Evolutionary conservation across 2,113 vertebrate species (phyloP).

Genomic region (Rhombomys opimus): DNA sequence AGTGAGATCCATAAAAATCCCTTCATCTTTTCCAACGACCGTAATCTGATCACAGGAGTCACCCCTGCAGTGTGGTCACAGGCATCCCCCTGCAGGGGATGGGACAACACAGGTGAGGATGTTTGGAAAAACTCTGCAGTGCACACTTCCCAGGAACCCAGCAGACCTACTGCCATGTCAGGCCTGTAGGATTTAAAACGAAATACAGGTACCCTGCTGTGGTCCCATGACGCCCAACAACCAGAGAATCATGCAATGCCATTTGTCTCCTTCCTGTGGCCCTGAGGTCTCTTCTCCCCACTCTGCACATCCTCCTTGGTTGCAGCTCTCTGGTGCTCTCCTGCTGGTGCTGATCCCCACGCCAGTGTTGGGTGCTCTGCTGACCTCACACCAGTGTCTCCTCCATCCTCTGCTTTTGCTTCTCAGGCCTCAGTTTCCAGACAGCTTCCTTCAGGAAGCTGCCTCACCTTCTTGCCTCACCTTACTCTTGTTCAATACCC

Average conservation of each 20-base stretch:
- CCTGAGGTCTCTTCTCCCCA: neutral
- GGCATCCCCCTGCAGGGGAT: neutral
- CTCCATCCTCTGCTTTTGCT: neutral
- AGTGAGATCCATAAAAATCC: neutral
- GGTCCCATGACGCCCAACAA: rapidly evolving
- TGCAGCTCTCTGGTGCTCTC: too few relatives aligned
- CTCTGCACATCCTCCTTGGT: neutral
- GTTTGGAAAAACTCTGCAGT: neutral
- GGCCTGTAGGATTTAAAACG: neutral
- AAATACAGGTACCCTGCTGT: rapidly evolving
- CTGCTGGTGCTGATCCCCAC: too few relatives aligned
- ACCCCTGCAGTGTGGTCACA: neutral
- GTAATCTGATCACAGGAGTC: neutral
- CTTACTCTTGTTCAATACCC: neutral
- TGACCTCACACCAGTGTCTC: too few relatives aligned
- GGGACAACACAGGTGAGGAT: too few relatives aligned
- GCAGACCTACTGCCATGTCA: neutral
- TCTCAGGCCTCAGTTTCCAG: neutral
- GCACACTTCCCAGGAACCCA: too few relatives aligned
- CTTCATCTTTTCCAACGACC: neutral
- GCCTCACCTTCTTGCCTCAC: neutral
- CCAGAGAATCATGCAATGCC: neutral
- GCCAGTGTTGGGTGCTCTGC: too few relatives aligned
- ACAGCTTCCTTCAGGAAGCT: neutral
- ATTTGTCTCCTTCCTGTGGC: neutral